Percentiles rank a stretch among this genome's conserved stretches.
Conservation (phyloP, 2,113 vertebrate genomes). For the Vulpes lagopus region DNA sequence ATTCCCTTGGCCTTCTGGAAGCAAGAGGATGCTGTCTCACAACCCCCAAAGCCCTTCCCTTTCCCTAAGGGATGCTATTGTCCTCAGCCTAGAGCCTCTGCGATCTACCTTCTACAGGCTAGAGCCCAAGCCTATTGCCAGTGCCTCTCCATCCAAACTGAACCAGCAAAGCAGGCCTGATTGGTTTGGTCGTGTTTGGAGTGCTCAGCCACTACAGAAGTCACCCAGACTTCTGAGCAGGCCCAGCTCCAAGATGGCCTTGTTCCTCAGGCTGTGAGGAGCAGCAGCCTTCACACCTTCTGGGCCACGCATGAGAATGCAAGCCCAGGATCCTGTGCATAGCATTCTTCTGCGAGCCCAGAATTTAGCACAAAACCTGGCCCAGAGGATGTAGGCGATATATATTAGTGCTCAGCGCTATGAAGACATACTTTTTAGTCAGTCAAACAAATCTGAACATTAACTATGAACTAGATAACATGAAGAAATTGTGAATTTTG, state of each 20-base stretch:
- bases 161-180: background rate
- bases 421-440: background rate
- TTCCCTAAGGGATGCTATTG: background rate
- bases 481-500: background rate
- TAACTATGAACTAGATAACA: background rate
- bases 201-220: no score
- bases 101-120: background rate
- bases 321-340: background rate
- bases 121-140: background rate
- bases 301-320: fast-evolving
- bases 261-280: background rate
- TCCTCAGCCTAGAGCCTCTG: background rate
- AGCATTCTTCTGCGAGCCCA: background rate
- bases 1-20: background rate
- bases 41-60: no score
- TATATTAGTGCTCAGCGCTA: background rate
- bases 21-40: background rate
- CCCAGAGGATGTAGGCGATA: background rate
- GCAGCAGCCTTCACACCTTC: background rate
- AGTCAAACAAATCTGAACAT: background rate
- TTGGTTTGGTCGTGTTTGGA: background rate
- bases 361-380: background rate
- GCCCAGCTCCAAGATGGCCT: background rate
- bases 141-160: background rate
- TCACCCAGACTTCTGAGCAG: background rate